A percentile compares a stretch with the other conserved stretches of the same genome.
phyloP scores from a whole-genome alignment of 2,113 vertebrate genomes.

The Pseudorhombus dupliciocellatus region DNA sequence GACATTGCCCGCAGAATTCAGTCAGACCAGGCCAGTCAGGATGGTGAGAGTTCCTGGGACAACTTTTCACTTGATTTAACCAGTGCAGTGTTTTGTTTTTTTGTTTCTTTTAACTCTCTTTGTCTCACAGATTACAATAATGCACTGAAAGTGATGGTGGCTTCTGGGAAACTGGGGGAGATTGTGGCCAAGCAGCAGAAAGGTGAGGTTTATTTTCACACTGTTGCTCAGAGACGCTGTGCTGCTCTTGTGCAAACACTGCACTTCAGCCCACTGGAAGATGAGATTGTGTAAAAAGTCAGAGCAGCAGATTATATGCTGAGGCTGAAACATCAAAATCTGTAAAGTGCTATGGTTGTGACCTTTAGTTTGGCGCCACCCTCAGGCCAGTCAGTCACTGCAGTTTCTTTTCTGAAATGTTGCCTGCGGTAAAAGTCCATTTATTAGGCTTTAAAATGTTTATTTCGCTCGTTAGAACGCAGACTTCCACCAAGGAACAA shows the following conservation, averaged over 20 bases:
- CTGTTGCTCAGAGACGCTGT: background rate
- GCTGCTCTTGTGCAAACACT: background rate
- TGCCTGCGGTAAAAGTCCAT: too few species aligned
- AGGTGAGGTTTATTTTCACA: slow-evolving; percentile 53
- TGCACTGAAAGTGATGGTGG: slow-evolving; percentile 66
- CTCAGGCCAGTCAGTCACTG: background rate
- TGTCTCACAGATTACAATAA: slow-evolving; percentile 67
- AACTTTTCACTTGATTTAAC: background rate
- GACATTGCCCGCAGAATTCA: slow-evolving; percentile 65
- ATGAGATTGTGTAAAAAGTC: background rate
- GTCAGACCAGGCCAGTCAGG: slow-evolving; percentile 63
- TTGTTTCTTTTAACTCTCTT: background rate
- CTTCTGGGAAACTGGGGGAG: slow-evolving; percentile 67
- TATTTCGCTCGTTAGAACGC: too few species aligned
- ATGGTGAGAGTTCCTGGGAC: slow-evolving; percentile 66
- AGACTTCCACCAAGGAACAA: too few species aligned
- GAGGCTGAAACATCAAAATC: background rate
- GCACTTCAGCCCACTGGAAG: background rate
- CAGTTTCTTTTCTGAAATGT: too few species aligned
- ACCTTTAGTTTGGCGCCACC: background rate
- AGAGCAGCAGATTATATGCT: background rate
- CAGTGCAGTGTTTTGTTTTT: too few species aligned
- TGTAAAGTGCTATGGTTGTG: too few species aligned
- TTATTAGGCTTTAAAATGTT: too few species aligned
- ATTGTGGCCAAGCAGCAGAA: slow-evolving; percentile 64